Percentiles rank a stretch among this genome's conserved stretches.
These are phyloP conservation scores for Parnassius glacialis DNA, from an alignment of 2,888 invertebrate genomes.

Conservation along the genomic window DNA sequence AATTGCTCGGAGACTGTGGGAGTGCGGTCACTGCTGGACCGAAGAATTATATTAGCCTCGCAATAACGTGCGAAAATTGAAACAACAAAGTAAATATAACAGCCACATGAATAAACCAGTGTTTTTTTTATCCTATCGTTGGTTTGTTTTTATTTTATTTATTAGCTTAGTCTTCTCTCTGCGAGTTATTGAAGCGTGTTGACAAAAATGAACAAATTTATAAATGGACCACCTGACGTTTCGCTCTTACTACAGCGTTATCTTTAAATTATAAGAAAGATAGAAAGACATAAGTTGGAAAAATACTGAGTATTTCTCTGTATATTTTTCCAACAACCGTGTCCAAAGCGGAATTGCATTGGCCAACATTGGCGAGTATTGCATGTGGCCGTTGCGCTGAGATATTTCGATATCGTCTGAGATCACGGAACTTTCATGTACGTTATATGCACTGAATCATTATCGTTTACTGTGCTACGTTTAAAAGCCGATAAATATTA, in stretches of 20 bases:
- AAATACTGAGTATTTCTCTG: not conserved
- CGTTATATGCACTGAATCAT: constrained; percentile 4
- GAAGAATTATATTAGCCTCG: too few relatives aligned
- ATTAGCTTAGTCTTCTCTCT: too few relatives aligned
- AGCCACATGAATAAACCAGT: too few relatives aligned
- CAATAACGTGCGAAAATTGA: too few relatives aligned
- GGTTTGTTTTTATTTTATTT: not conserved
- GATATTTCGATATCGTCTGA: constrained; percentile 9
- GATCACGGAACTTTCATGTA: constrained; percentile 18
- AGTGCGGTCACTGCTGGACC: too few relatives aligned
- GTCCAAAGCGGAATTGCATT: constrained; percentile 16
- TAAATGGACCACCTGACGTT: too few relatives aligned
- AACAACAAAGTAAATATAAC: too few relatives aligned
- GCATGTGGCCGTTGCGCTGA: constrained; percentile 1
- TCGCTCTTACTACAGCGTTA: too few relatives aligned
- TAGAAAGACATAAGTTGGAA: too few relatives aligned
- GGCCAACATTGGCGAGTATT: not conserved
- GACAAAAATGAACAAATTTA: too few relatives aligned
- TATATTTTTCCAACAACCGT: constrained; percentile 10
- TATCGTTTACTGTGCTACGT: constrained; percentile 7
- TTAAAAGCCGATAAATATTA: constrained; percentile 2
- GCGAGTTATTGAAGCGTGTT: too few relatives aligned
- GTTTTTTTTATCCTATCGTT: not conserved
- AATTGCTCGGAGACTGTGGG: constrained; percentile 74
- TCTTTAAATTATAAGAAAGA: too few relatives aligned